Evolutionary conservation across 2,888 invertebrate species (phyloP), one percentile per base, ranked within the genome.

Genomic region (Apoda limacodes): DNA sequence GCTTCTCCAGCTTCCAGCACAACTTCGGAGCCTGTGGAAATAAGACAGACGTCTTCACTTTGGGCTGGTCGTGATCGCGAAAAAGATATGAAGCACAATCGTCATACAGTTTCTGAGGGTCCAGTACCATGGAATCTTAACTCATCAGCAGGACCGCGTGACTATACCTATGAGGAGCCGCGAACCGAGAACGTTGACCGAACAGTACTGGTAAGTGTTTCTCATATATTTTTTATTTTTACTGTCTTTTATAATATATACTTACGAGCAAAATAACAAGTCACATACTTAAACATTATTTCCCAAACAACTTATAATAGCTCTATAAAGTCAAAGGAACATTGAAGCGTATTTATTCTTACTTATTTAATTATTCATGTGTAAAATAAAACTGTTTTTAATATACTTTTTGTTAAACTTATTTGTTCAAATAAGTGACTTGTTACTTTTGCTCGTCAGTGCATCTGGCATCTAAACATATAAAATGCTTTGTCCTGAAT

Each of bases 171-270:
- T 44, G 76, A 78, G 48, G 78, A 78, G 39, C 65, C 68, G 7
- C 62, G 72, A 9, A 51, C 67, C 3, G 76, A 74, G 39, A 66
- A 65, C 44, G 57, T 76, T 62, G 69, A 74, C 28, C 55, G 78
- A 23, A 80, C 80, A 32, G 80, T 80, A 28, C 64, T 80, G 44
- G 80, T 80, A 53, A 78, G 80, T 75, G n/a, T n/a, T n/a, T n/a
- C n/a, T n/a, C n/a, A n/a, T n/a, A 43, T 42, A 13, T 5, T 14
- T 25, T 35, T 30, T 10, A 13, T 39, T 9, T 20, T 13, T 34
- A 30, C 9, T 4, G 22, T 21, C 4, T 33, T 13, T 4, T 14
- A 24, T 17, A 17, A 17, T 17, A 7, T 6, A 17, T 7, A 6
- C 17, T 17, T 17, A 5, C 5, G 17, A 17, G 17, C 17, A n/a